phyloP scores from a whole-genome alignment of 92 coral and sea anemone species.

The Parazoanthus atlanticus region DNA sequence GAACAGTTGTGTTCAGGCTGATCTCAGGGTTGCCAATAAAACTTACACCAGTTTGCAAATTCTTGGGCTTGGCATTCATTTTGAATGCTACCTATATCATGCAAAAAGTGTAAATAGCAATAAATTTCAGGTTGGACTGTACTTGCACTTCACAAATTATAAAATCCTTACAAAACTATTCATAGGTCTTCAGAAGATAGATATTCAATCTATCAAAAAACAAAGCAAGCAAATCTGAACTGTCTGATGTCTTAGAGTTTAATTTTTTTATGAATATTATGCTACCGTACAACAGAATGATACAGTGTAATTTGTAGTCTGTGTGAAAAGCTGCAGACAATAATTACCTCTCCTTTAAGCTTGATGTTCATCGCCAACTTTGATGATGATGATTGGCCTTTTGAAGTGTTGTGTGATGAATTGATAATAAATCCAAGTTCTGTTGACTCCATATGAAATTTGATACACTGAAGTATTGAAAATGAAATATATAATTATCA shows the following conservation, averaged over 20 bases:
- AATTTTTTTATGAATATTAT: no score
- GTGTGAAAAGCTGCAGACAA: no score
- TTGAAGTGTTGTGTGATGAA: slow-evolving; percentile 58
- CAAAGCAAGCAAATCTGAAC: no score
- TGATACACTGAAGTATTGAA: slow-evolving; percentile 67
- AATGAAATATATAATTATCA: no score
- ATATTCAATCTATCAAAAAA: no score
- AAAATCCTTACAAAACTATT: no score
- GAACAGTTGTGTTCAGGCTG: slow-evolving; percentile 68
- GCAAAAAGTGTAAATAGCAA: not conserved
- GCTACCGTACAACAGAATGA: no score
- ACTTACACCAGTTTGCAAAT: slow-evolving; percentile 63
- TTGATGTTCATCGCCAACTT: slow-evolving; percentile 69
- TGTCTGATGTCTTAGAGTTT: no score
- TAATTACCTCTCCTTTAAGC: slow-evolving; percentile 86
- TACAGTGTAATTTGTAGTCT: no score
- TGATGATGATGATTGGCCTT: slow-evolving; percentile 54
- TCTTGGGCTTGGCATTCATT: slow-evolving; percentile 61
- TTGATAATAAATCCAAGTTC: slow-evolving; percentile 85
- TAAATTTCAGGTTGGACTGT: not conserved
- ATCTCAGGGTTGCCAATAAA: slow-evolving; percentile 91
- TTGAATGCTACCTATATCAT: slow-evolving; percentile 76
- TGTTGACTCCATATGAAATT: slow-evolving; percentile 85
- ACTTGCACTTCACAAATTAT: not conserved
- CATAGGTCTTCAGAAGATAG: no score